Conservation (phyloP, 2,888 invertebrate species). For the Incurvaria masculella region DNA sequence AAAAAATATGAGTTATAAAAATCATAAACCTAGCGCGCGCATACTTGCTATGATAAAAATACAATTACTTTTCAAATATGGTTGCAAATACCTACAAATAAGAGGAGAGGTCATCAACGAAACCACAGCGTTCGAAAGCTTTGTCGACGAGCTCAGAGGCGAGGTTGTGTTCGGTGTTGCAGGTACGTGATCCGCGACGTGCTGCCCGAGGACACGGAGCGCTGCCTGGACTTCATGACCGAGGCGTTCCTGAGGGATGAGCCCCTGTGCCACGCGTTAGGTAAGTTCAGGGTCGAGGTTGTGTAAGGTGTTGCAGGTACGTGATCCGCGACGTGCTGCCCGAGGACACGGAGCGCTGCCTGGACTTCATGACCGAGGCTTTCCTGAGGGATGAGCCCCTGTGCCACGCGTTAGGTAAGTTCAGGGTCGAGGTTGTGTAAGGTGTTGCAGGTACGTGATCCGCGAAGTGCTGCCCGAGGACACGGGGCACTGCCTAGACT, state of each 20-base stretch:
- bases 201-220: slow-evolving; percentile 27
- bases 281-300: no score
- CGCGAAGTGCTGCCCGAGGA: slow-evolving; percentile 37
- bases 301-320: slow-evolving; percentile 26
- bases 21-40: no score
- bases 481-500: slow-evolving; percentile 30
- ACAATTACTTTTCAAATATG: no score
- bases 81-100: no score
- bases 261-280: slow-evolving; percentile 32
- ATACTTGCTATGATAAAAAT: no score
- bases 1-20: no score
- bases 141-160: no score
- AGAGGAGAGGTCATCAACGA: no score
- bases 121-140: no score
- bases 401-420: slow-evolving; percentile 31
- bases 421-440: not conserved
- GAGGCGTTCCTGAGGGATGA: slow-evolving; percentile 41
- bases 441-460: slow-evolving; percentile 36
- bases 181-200: slow-evolving; percentile 49
- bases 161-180: no score
- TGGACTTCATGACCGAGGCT: slow-evolving; percentile 37
- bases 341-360: slow-evolving; percentile 26
- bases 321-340: slow-evolving; percentile 45
- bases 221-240: slow-evolving; percentile 38
- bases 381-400: slow-evolving; percentile 46